phyloP scores from a whole-genome alignment of 2,113 vertebrate species.

The Tetrax tetrax region DNA sequence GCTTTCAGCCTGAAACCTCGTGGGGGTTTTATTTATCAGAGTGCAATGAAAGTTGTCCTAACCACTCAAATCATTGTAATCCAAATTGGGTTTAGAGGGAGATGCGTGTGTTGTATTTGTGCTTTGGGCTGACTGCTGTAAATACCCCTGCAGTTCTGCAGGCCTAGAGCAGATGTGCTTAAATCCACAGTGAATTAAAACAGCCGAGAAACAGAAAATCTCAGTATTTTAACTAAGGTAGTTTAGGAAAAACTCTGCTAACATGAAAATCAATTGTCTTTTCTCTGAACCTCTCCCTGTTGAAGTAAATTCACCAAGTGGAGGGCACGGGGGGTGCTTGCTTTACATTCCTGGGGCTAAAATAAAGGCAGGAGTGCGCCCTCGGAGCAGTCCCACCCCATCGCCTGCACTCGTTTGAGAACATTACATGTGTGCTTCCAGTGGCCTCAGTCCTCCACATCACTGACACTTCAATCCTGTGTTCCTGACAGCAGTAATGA shows the following conservation, averaged over 20 bases:
- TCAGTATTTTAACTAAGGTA: accelerated
- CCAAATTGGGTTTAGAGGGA: neutral
- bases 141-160: neutral
- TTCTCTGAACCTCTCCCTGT: neutral
- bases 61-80: neutral
- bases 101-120: neutral
- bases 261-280: neutral
- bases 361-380: accelerated
- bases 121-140: neutral
- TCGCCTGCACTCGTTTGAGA: neutral
- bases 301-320: neutral
- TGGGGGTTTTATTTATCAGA: neutral
- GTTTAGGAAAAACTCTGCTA: neutral
- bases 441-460: neutral
- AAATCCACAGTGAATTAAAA: neutral
- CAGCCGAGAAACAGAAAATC: neutral
- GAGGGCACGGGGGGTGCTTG: neutral
- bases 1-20: neutral
- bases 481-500: neutral
- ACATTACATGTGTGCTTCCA: neutral
- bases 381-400: neutral
- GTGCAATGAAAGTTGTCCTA: neutral
- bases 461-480: neutral
- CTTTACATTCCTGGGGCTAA: neutral
- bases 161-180: neutral